Evolutionary conservation across 2,113 vertebrate genomes (phyloP).

Genomic region (Philantomba maxwellii): DNA sequence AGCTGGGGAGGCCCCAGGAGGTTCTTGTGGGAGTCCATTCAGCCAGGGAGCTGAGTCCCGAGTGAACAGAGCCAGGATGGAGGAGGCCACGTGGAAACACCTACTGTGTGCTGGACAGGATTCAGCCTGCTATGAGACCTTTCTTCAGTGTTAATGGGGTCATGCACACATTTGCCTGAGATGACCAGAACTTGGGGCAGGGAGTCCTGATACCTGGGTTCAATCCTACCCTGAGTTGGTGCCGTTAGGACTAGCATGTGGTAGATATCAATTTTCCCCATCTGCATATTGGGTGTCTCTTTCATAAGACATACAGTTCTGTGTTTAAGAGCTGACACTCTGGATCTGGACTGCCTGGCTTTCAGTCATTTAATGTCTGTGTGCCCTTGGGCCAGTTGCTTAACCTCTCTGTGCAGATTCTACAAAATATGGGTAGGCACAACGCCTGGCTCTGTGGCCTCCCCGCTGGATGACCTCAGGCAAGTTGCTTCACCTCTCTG

Average conservation of each 20-base stretch:
- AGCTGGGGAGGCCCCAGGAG: too few relatives aligned
- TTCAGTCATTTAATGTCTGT: neutral
- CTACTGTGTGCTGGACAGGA: neutral
- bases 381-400: neutral
- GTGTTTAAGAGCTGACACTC: neutral
- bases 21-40: too few relatives aligned
- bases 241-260: neutral
- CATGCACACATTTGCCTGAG: too few relatives aligned
- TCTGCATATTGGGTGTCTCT: fast-evolving
- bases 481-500: neutral
- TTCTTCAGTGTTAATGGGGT: neutral
- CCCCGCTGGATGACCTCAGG: neutral
- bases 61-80: neutral
- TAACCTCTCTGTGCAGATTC: neutral
- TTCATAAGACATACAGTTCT: fast-evolving
- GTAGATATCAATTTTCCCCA: neutral
- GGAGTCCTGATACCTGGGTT: neutral
- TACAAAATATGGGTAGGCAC: fast-evolving
- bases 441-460: neutral
- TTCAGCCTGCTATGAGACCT: neutral
- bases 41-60: neutral
- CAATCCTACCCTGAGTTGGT: neutral
- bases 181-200: neutral
- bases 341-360: neutral
- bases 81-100: neutral